Evolutionary conservation across 2,797 vertebrate species (phyloP), one percentile per base, ranked within the genome.

Genomic region (Lacerta bilineata): DNA sequence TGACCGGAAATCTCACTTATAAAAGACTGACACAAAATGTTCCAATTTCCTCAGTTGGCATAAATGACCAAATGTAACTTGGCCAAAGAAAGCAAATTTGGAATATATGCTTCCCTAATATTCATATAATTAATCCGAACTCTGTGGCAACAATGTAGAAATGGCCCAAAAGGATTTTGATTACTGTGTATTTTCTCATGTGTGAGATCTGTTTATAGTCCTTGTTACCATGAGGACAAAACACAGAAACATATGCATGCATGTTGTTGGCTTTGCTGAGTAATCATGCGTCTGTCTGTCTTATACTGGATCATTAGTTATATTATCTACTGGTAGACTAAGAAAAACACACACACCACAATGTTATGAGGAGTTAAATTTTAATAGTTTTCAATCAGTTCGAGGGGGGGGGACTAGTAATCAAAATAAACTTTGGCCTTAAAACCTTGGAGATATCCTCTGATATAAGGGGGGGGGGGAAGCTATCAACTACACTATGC

Each of bases 141-240:
- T 93, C 78, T 92, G 93, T 93, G 92, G 88, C 83, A 91, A 82
- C 83, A 91, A 75, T 33, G 77, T 85, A 94, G 92, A 92, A 85
- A 64, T 39, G 91, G 84, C 71, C 90, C 93, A 89, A 91, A 94
- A 93, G 91, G 90, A 93, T 86, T 95, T 94, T 93, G 92, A 96
- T 94, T 94, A 95, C 94, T 87, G 90, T 89, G 91, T 90, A 91
- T 90, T 95, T 89, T 93, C 91, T 95, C 94, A 95, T 95, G 80
- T 93, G 85, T 86, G 92, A 91, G 91, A 90, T 94, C 88, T 94
- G 93, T 96, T 96, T 97, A 94, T 94, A 94, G 92, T 93, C 90
- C 93, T 95, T 94, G 96, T 97, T 97, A 95, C 96, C 93, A 96
- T 96, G 97, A 96, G 93, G 95, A 95, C 96, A 96, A 96, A 96